Evolutionary conservation across 2,888 invertebrate genomes (phyloP), one percentile per base, ranked within the genome.

Genomic region (Dexiosoma caninum): DNA sequence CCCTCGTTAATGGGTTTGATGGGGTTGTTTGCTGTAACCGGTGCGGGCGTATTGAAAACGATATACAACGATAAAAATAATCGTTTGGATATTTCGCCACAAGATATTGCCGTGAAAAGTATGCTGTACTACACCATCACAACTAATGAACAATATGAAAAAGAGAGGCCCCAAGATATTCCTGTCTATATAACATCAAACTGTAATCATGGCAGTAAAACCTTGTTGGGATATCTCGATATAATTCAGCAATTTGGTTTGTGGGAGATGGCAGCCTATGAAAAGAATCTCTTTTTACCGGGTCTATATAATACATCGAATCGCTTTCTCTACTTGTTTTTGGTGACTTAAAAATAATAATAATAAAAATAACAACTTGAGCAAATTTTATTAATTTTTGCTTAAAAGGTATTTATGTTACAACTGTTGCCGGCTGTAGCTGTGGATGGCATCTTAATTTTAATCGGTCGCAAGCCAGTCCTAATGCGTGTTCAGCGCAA

Each of bases 1-100:
- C 86, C 89, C 9, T 83, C 88, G 0, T 59, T 86, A 1, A 85
- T 80, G 81, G 89, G 89, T 2, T 82, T 87, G 14, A 85, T 87
- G 84, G 88, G 89, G 0, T 64, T 88, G 10, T 85, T 85, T 23
- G 81, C 84, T 0, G 66, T 88, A 7, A 85, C 84, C 21, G 88
- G 86, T 5, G 80, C 86, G 1, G 88, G 88, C 2, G 55, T 88
- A 49, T 57, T 88, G 0, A 88, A 88, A 78, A 83, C 84, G 8
- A 84, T 86, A 8, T 86, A 85, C 16, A 21, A 85, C 6, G 69
- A 75, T 3, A 35, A 42, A 0, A 53, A 77, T 0, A 30, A 71
- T 7, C 83, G 79, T 8, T 51, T 89, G 64, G 88, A 88, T 40
- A 72, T 87, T 3, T 85, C 86, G n/a, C 88, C 89, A 2, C 85